Conservation (phyloP, 2,113 vertebrate genomes). For the Megaptera novaeangliae region DNA sequence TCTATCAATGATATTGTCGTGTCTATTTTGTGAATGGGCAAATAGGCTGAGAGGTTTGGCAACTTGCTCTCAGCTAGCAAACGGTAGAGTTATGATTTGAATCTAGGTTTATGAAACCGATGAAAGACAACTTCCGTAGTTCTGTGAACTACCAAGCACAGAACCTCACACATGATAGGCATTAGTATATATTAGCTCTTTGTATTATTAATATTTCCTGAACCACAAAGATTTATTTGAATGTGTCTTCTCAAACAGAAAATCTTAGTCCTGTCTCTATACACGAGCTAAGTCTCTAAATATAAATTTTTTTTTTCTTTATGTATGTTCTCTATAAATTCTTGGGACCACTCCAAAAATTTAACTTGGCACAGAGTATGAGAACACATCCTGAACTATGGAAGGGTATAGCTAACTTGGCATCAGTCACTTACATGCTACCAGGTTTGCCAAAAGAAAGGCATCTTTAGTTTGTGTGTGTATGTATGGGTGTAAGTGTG, state of each 20-base stretch:
- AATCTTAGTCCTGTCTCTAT: not conserved
- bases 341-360: not conserved
- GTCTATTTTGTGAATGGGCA: not conserved
- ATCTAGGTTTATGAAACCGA: not conserved
- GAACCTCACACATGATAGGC: not conserved
- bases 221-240: not conserved
- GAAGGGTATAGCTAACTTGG: not conserved
- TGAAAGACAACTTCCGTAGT: not conserved
- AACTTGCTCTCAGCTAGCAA: not conserved
- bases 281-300: not conserved
- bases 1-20: not conserved
- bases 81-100: not conserved
- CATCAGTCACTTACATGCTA: not conserved
- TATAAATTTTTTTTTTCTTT: not conserved
- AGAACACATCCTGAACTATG: not conserved
- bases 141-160: not conserved
- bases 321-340: not conserved
- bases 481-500: not conserved
- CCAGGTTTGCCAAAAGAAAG: not conserved
- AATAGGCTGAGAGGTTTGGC: not conserved
- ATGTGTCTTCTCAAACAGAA: not conserved
- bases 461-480: not conserved
- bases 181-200: not conserved
- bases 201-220: not conserved
- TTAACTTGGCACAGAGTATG: not conserved